Evolutionary conservation across 2,888 invertebrate genomes (phyloP).

Genomic region (Dendrolimus pini): DNA sequence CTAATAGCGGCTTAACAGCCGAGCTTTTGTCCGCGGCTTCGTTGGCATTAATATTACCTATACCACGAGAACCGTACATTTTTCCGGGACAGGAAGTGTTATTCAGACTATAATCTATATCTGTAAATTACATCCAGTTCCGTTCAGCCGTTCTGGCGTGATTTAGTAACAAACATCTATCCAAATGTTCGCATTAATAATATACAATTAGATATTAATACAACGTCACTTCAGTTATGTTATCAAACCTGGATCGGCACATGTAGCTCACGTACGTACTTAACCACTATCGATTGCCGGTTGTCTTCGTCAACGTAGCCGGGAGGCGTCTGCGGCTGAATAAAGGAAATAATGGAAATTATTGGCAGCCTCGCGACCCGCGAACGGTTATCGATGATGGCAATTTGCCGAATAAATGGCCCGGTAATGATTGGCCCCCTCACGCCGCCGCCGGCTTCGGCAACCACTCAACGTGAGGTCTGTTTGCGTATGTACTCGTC

Average conservation of each 20-base stretch:
- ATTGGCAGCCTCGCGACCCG: conserved; percentile 42
- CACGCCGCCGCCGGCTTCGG: conserved; percentile 14
- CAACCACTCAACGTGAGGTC: conserved; percentile 25
- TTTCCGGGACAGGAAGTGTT: too few species aligned
- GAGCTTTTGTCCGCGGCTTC: too few species aligned
- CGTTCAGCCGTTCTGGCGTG: too few species aligned
- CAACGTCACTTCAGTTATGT: not conserved
- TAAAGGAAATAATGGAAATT: conserved; percentile 54
- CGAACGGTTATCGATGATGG: conserved; percentile 50
- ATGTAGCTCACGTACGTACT: conserved; percentile 16
- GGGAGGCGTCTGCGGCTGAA: conserved; percentile 30
- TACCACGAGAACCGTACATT: too few species aligned
- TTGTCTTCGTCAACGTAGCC: conserved; percentile 39
- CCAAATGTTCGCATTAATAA: too few species aligned
- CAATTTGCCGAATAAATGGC: conserved; percentile 57
- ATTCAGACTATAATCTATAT: too few species aligned
- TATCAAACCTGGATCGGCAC: conserved; percentile 5
- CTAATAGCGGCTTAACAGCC: too few species aligned
- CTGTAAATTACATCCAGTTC: too few species aligned
- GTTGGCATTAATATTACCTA: too few species aligned
- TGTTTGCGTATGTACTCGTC: conserved; percentile 17
- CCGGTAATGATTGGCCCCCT: conserved; percentile 19
- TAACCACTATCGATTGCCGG: conserved; percentile 23
- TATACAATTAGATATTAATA: too few species aligned
- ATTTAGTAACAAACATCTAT: too few species aligned